phyloP scores from a whole-genome alignment of 1,140 invertebrate genomes.

The Drosophila kepulauana region DNA sequence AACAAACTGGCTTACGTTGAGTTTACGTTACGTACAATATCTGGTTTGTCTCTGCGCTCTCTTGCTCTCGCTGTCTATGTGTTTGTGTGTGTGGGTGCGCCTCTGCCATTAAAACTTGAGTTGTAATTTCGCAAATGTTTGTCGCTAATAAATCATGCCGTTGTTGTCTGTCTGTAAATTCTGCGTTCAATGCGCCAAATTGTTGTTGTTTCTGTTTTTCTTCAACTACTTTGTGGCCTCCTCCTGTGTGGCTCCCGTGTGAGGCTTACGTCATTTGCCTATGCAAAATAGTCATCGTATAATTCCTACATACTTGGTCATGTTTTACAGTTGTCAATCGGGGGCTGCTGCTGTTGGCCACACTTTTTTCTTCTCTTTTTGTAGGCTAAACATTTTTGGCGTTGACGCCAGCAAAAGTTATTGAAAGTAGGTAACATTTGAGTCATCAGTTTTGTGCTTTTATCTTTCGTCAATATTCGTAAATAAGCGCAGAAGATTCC shows the following conservation, averaged over 20 bases:
- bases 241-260: conserved; percentile 41
- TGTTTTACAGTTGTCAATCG: conserved; percentile 80
- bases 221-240: conserved; percentile 26
- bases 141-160: conserved; percentile 69
- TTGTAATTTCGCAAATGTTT: conserved; percentile 75
- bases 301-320: conserved; percentile 68
- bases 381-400: conserved; percentile 44
- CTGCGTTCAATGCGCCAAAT: conserved; percentile 36
- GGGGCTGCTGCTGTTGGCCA: conserved; percentile 40
- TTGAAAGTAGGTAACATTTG: conserved; percentile 73
- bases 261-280: conserved; percentile 68
- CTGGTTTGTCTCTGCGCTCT: conserved; percentile 12
- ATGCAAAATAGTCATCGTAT: conserved; percentile 8
- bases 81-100: conserved; percentile 36
- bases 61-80: neutral
- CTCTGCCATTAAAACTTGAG: conserved; percentile 41
- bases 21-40: conserved; percentile 40
- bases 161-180: conserved; percentile 52
- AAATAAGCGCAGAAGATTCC: conserved; percentile 18
- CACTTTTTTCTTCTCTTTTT: conserved; percentile 1
- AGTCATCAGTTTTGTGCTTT: conserved; percentile 47
- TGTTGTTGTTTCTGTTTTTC: conserved; percentile 31
- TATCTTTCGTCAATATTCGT: conserved; percentile 9
- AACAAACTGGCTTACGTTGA: conserved; percentile 22
- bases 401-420: conserved; percentile 63